A percentile compares a stretch with the other conserved stretches of the same genome.
These are phyloP conservation scores for Eilema griseolum DNA, from an alignment of 2,888 invertebrate species.

Conservation along the genomic window DNA sequence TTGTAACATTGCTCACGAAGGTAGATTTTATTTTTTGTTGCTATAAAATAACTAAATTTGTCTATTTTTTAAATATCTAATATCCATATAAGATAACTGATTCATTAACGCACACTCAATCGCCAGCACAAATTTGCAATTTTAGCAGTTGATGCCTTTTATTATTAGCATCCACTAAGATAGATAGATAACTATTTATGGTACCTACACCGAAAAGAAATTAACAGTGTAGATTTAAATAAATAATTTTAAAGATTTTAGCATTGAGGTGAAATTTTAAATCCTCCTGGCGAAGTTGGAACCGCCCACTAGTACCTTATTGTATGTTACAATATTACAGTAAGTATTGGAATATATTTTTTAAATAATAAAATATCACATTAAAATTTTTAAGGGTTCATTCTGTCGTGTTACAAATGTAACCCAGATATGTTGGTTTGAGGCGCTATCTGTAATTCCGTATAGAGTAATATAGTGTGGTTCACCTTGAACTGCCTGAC, in stretches of 20 bases:
- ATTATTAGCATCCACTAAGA: too few species aligned
- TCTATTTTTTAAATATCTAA: constrained; percentile 17
- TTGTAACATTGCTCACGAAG: constrained; percentile 51
- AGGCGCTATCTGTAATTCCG: constrained; percentile 59
- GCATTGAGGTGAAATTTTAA: not conserved
- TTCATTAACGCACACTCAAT: not conserved
- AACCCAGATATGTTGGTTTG: constrained; percentile 62
- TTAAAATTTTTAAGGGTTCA: constrained; percentile 41
- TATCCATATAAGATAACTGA: not conserved
- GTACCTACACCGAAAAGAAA: too few species aligned
- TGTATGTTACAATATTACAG: too few species aligned
- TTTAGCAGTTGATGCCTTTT: not conserved
- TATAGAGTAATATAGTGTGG: constrained; percentile 66
- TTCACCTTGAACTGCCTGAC: constrained; percentile 78
- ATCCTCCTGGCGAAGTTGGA: too few species aligned
- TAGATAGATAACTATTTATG: too few species aligned
- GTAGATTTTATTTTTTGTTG: constrained; percentile 31
- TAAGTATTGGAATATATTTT: too few species aligned
- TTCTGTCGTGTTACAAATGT: constrained; percentile 45
- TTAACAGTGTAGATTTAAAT: too few species aligned
- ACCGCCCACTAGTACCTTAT: too few species aligned
- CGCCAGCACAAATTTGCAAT: not conserved
- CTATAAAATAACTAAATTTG: constrained; percentile 46
- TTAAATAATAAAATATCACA: not conserved
- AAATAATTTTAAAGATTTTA: not conserved